phyloP scores from a whole-genome alignment of 2,113 vertebrate genomes.

The Rhadina sibilatrix region DNA sequence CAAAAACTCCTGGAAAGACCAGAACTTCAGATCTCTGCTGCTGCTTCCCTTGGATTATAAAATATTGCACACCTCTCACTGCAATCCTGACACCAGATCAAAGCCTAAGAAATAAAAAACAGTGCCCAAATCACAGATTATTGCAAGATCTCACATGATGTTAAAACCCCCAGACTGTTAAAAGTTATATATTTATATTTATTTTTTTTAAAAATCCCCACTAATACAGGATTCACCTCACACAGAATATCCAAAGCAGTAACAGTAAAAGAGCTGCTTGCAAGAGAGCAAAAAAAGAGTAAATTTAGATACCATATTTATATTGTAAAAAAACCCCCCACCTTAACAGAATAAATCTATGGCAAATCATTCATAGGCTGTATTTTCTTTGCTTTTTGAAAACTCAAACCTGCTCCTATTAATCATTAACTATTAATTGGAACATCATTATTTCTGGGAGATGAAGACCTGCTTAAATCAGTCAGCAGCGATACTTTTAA shows the following conservation, averaged over 20 bases:
- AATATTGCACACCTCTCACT: not conserved
- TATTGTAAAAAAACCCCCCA: not conserved
- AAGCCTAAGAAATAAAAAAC: not conserved
- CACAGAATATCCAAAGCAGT: not conserved
- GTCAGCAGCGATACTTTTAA: constrained; percentile 1
- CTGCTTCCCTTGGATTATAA: not conserved
- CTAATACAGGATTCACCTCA: not conserved
- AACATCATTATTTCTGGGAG: constrained; percentile 35
- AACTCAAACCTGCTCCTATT: not conserved
- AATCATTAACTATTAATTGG: not conserved
- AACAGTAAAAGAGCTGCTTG: not conserved
- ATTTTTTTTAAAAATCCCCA: not conserved
- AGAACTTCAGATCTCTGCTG: not conserved
- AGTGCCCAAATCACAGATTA: not conserved
- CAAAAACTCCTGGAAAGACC: not conserved
- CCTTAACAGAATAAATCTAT: not conserved
- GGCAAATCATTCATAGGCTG: not conserved
- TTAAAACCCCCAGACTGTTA: not conserved
- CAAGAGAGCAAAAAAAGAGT: not conserved
- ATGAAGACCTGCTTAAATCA: constrained; percentile 24
- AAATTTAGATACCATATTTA: not conserved
- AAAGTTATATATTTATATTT: not conserved
- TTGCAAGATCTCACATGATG: not conserved
- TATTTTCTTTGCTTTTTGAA: not conserved
- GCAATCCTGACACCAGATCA: not conserved